Evolutionary conservation across 2,113 vertebrate genomes (phyloP), one percentile per base, ranked within the genome.

Genomic region (Hyaena hyaena): DNA sequence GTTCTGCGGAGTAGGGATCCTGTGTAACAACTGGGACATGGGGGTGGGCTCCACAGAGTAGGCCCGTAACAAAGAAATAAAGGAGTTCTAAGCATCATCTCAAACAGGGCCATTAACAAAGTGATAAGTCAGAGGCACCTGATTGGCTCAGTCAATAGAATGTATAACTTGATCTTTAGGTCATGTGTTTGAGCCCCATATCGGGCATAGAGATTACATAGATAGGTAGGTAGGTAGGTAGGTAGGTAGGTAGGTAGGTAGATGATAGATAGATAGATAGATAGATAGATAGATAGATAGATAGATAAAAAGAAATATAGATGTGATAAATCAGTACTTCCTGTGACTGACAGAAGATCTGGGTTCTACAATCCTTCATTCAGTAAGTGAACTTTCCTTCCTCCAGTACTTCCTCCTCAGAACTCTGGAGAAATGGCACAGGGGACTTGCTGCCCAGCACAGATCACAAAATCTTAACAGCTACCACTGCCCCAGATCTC

Each of bases 321-420:
- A 4, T 35, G 24, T 58, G 65, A 63, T 86, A 86, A 89, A 33
- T 53, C 68, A 82, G 33, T 43, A 79, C 28, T 96, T 92, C 31
- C 45, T 66, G 35, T 76, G n/a, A 66, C 5, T 26, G 79, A 94
- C 50, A 88, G 33, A 87, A 66, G 50, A 28, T 74, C 89, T 95
- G 17, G 69, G 35, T 96, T 85, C 82, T 87, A 71, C 91, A 95
- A 94, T 85, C 21, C 65, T 94, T 92, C 73, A 55, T 58, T 35
- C 26, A 39, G 31, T 88, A 48, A 81, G 21, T 68, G 50, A 28
- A 82, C 65, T 80, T 87, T 77, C 11, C n/a, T 24, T 68, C 26
- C 21, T 69, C 8, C 1, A 58, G 2, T 45, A 53, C 12, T 68
- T 5, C 6, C 35, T 71, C 24, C 50, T 26, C 43, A 50, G 79